Evolutionary conservation across 2,113 vertebrate species (phyloP), one percentile per base, ranked within the genome.

Genomic region (Pseudorhombus dupliciocellatus): DNA sequence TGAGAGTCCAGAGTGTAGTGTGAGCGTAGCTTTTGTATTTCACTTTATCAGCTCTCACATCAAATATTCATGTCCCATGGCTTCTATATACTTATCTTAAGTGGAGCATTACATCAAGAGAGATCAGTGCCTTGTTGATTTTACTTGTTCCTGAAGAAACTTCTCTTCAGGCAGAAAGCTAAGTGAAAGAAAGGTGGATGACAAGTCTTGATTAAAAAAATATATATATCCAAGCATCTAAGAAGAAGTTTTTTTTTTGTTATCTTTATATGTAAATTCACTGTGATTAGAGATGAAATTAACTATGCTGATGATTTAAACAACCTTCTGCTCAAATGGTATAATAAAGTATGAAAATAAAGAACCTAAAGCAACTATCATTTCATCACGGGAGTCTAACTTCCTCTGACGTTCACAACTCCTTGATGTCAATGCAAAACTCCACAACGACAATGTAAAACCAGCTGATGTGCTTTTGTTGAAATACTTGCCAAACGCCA

Each of bases 51-150:
- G 79, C 65, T 70, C 83, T 81, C 77, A 75, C 73, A 93, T 92
- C 83, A 91, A 93, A 90, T 77, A 93, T 93, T 93, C 81, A 92
- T 92, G 87, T 20, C 24, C 74, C 46, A 50, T 77, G 82, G 59
- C 83, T 75, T 80, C 75, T 79, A 53, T 87, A 87, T 85, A 83
- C 88, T 89, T 88, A 83, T 80, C 79, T 85, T 79, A 89, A 82
- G 74, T 71, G 67, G 67, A 70, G 70, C 63, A 63, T 67, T 44
- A 55, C 69, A n/a, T n/a, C 46, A n/a, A 53, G 44, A 84, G 70
- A 63, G 60, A 79, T 81, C 68, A 74, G 51, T 62, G 51, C 31
- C 21, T 3, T 52, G 50, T 52, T 52, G n/a, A 22, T 21, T 51
- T 48, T 9, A n/a, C 42, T 46, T 7, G 15, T 46, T 16, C 42